Evolutionary conservation across 1,140 invertebrate genomes (phyloP).

Genomic region (Drosophila athabasca): DNA sequence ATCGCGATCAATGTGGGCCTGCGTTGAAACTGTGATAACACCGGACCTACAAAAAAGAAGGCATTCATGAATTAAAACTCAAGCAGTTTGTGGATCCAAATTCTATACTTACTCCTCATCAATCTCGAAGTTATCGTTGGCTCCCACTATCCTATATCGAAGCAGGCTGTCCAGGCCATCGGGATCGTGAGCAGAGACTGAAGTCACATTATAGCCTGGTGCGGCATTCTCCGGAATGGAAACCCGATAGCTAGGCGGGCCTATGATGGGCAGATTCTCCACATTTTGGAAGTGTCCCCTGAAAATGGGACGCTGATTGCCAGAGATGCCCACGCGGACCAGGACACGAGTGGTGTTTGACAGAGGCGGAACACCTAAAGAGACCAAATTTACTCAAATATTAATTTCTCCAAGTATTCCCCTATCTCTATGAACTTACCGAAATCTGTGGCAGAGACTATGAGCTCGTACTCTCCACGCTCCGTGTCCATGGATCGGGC

Average conservation of each 20-base stretch:
- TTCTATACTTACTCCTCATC: conserved; percentile 86
- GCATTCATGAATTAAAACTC: background rate
- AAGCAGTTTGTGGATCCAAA: background rate
- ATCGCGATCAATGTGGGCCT: conserved; percentile 90
- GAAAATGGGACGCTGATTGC: conserved; percentile 91
- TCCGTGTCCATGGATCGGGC: conserved; percentile 89
- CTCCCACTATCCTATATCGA: conserved; percentile 90
- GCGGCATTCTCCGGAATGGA: conserved; percentile 89
- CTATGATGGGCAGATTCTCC: conserved; percentile 84
- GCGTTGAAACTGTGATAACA: conserved; percentile 89
- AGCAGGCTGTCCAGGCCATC: conserved; percentile 89
- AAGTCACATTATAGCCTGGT: conserved; percentile 88
- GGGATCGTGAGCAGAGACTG: conserved; percentile 89
- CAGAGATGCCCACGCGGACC: conserved; percentile 89
- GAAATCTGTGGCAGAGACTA: conserved; percentile 89
- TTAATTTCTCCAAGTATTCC: background rate
- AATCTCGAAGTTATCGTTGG: conserved; percentile 92
- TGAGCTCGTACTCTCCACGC: conserved; percentile 89
- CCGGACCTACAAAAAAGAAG: conserved; percentile 85
- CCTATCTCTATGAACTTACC: conserved; percentile 79
- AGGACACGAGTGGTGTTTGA: conserved; percentile 87
- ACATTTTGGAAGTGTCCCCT: conserved; percentile 88
- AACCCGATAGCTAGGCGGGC: conserved; percentile 88
- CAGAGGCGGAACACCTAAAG: conserved; percentile 85
- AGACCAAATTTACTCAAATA: background rate